These are phyloP conservation scores for Xiphophorus birchmanni DNA, from an alignment of 2,797 vertebrate species.

Conservation along the genomic window DNA sequence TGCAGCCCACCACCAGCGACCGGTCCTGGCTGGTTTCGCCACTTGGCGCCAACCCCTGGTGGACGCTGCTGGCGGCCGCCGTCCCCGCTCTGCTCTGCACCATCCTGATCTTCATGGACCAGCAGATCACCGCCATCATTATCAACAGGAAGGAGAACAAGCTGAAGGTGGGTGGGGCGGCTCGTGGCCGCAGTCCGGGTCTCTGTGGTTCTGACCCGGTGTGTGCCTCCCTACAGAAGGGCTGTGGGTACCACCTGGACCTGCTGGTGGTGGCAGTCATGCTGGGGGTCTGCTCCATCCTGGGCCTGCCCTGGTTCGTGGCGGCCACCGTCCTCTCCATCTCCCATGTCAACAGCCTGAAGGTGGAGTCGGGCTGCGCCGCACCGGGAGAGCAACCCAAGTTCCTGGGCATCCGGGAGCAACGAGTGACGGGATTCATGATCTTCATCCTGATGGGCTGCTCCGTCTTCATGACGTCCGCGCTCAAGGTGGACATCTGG, in stretches of 20 bases:
- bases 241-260: constrained; percentile 95
- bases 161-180: constrained; percentile 84
- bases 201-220: not conserved
- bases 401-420: constrained; percentile 93
- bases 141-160: constrained; percentile 98
- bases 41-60: constrained; percentile 91
- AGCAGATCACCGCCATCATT: constrained; percentile 97
- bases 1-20: constrained; percentile 87
- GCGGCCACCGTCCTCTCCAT: constrained; percentile 96
- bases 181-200: no score
- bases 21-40: constrained; percentile 94
- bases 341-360: constrained; percentile 96
- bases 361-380: constrained; percentile 92
- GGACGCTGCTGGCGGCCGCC: constrained; percentile 89
- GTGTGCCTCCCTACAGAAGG: constrained; percentile 85
- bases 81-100: constrained; percentile 95
- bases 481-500: constrained; percentile 85
- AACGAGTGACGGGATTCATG: constrained; percentile 92
- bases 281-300: constrained; percentile 92
- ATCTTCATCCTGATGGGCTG: constrained; percentile 96
- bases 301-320: constrained; percentile 97
- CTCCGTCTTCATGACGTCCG: constrained; percentile 96
- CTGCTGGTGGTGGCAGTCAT: constrained; percentile 93
- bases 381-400: constrained; percentile 96
- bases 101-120: constrained; percentile 99